phyloP scores from a whole-genome alignment of 2,888 invertebrate genomes.

The Melangyna quadrimaculata region DNA sequence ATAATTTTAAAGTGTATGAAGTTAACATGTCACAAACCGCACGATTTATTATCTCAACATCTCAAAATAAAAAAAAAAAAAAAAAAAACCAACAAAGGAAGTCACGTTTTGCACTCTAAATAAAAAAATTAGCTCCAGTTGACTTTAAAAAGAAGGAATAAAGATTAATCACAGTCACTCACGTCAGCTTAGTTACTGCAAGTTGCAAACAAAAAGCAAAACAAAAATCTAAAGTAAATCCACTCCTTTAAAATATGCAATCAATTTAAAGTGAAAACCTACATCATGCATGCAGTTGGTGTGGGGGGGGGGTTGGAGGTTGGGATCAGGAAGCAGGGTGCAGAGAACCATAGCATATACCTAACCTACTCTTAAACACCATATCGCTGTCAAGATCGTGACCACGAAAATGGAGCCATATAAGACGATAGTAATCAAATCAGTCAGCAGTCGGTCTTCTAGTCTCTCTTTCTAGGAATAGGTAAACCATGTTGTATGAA shows the following conservation, averaged over 20 bases:
- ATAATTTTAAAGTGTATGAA: neutral
- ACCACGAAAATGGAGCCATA: slow-evolving; percentile 39
- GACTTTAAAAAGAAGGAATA: neutral
- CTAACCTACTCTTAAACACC: slow-evolving; percentile 11
- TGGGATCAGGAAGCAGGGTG: too few species aligned
- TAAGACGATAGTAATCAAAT: slow-evolving; percentile 10
- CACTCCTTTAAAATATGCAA: slow-evolving; percentile 9
- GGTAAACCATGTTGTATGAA: neutral
- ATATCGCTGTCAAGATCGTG: slow-evolving; percentile 57
- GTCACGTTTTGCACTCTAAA: slow-evolving; percentile 25
- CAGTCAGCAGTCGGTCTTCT: neutral
- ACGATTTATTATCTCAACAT: slow-evolving; percentile 15
- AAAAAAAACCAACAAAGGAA: slow-evolving; percentile 2
- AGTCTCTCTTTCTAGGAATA: neutral
- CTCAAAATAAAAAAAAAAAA: neutral
- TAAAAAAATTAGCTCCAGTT: slow-evolving; percentile 39
- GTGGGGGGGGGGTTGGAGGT: neutral
- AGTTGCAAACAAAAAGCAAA: too few species aligned
- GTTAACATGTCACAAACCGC: slow-evolving; percentile 14
- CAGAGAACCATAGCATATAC: too few species aligned
- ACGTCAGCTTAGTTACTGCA: slow-evolving; percentile 19
- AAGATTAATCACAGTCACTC: slow-evolving; percentile 36
- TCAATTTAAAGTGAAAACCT: slow-evolving; percentile 31
- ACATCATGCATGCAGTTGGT: neutral
- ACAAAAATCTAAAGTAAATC: neutral